Conservation (phyloP, 2,113 vertebrate species). For the Cyanistes caeruleus region DNA sequence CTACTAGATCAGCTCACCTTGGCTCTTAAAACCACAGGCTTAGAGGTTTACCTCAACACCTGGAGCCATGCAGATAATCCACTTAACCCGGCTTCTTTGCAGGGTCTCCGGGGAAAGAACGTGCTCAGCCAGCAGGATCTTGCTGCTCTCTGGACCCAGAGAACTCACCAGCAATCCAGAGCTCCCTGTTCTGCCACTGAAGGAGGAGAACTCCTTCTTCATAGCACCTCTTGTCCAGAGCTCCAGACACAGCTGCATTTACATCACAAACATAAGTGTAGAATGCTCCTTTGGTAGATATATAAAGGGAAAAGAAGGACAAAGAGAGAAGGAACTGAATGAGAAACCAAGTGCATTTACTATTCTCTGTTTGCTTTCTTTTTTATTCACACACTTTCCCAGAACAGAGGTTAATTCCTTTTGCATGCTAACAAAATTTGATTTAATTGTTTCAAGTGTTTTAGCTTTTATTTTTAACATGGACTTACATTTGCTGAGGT, state of each 20-base stretch:
- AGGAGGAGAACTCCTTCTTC: background rate
- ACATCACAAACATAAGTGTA: background rate
- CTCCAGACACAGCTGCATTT: background rate
- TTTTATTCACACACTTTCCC: background rate
- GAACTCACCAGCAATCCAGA: background rate
- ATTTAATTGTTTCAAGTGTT: background rate
- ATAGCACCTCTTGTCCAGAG: background rate
- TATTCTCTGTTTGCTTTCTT: background rate
- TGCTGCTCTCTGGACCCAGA: background rate
- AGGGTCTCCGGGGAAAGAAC: background rate
- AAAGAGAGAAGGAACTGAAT: background rate
- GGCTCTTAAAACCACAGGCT: background rate
- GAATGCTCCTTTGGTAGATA: background rate
- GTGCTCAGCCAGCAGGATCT: fast-evolving
- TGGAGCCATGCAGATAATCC: background rate
- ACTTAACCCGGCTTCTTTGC: fast-evolving
- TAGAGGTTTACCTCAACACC: background rate
- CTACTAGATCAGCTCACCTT: background rate
- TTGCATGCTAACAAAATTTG: background rate
- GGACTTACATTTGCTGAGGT: background rate
- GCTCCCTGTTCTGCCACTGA: background rate
- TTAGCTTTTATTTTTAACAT: background rate
- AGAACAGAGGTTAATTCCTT: background rate
- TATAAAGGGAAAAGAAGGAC: background rate
- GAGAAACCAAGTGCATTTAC: background rate